Base-by-base conservation (phyloP, 2,113 vertebrate species). In the Pao palembangensis region DNA sequence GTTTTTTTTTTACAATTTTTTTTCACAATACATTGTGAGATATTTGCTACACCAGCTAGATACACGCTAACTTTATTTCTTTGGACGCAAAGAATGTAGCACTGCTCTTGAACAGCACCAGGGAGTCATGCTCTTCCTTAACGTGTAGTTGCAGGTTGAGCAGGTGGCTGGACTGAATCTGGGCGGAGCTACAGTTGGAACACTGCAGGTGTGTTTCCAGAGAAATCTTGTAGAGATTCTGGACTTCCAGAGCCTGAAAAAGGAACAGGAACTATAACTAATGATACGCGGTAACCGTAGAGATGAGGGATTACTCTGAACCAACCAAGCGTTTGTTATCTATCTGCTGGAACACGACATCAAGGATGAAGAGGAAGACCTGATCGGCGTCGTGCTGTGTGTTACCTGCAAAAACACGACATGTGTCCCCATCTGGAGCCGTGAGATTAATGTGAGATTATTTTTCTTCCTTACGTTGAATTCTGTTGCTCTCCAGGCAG, bases 351-450 rank as follows among this genome's bases (percentile, higher is more conserved):
- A 84, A 69, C 1, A 84, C 64, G 3, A 86, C 48, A 80, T 88
- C 83, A n/a, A 90, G 71, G 48, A 91, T 80, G 21, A 43, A 55
- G 64, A 88, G 80, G 58, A 92, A 90, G 16, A 91, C 86, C 73
- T 92, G 89, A 7, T 90, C 84, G 0, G 88, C 90, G 13, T 92
- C 91, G 1, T 91, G 90, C 65, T 87, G 76, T 6, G n/a, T 6
- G 4, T 2, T 13, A 13, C 80, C 91, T 92, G 65, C 15, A 64
- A 65, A 34, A 67, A 16, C 15, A 17, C 28, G 41, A 69, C 51
- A 59, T 12, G 34, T 12, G 5, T 49, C 12, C 19, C 15, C 1
- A 23, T 44, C 19, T 70, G 11, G 44, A 21, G 15, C 0, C 41
- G 50, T 18, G 8, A 55, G 23, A 55, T 28, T 2, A 2, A 2